Evolutionary conservation across 2,888 invertebrate genomes (phyloP).

Genomic region (Masnerella sp.): DNA sequence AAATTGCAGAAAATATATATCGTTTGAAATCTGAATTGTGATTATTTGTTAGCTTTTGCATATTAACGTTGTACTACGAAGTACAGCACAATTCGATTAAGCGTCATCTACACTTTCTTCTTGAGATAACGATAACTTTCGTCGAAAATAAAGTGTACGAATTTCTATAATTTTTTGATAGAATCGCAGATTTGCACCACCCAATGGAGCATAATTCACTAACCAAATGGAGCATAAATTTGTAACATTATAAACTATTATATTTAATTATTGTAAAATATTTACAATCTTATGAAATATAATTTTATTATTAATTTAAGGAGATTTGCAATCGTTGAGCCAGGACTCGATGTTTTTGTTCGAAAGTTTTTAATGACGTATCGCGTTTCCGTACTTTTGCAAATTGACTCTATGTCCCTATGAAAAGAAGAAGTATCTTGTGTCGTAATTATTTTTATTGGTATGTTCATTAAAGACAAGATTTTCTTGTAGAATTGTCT

Average conservation of each 20-base stretch:
- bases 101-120: too few relatives aligned
- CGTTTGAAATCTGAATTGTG: too few relatives aligned
- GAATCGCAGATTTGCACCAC: constrained; percentile 14
- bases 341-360: background rate
- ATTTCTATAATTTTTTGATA: too few relatives aligned
- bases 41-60: too few relatives aligned
- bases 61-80: too few relatives aligned
- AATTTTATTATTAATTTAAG: constrained; percentile 18
- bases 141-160: too few relatives aligned
- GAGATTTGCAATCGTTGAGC: too few relatives aligned
- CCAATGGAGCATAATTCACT: constrained; percentile 29
- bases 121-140: too few relatives aligned
- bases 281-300: constrained; percentile 35
- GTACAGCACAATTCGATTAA: too few relatives aligned
- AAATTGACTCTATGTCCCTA: constrained; percentile 13
- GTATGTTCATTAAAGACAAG: constrained; percentile 2
- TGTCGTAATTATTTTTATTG: constrained; percentile 6
- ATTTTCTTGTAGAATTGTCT: constrained; percentile 8
- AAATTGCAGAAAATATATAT: too few relatives aligned
- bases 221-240: constrained; percentile 22
- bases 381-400: background rate
- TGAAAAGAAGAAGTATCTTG: background rate
- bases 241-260: constrained; percentile 28
- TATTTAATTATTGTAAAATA: constrained; percentile 42
- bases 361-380: background rate